phyloP scores from a whole-genome alignment of 2,113 vertebrate species.

The Stegastes partitus region DNA sequence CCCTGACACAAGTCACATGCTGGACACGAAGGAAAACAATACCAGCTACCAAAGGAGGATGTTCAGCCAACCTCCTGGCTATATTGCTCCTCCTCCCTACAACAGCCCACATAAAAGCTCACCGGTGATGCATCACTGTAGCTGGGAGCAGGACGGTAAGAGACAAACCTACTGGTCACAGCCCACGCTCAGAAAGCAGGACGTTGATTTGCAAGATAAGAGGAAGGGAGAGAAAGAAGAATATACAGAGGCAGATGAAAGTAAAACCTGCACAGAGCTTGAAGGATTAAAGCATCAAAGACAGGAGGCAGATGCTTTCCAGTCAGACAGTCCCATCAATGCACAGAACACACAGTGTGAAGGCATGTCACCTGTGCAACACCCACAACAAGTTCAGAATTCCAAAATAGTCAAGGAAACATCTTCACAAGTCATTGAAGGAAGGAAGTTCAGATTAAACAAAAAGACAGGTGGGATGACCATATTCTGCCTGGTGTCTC shows the following conservation, averaged over 20 bases:
- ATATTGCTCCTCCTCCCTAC: conserved; percentile 90
- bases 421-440: conserved; percentile 64
- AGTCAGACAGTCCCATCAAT: conserved; percentile 48
- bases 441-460: conserved; percentile 65
- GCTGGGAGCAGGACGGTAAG: conserved; percentile 49
- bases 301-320: conserved; percentile 58
- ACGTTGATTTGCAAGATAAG: conserved; percentile 27
- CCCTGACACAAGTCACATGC: conserved; percentile 29
- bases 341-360: conserved; percentile 15
- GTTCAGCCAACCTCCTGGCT: conserved; percentile 87
- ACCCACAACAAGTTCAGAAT: conserved; percentile 36
- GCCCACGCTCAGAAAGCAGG: conserved; percentile 43
- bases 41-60: conserved; percentile 50
- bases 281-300: conserved; percentile 56
- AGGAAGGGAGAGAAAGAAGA: conserved; percentile 24
- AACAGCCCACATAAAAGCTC: conserved; percentile 80
- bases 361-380: conserved; percentile 11
- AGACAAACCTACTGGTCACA: conserved; percentile 56
- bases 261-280: conserved; percentile 62
- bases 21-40: conserved; percentile 63
- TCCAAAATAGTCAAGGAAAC: conserved; percentile 22
- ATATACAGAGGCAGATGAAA: conserved; percentile 40
- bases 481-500: conserved; percentile 85
- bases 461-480: conserved; percentile 78
- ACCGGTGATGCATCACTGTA: conserved; percentile 24